Conservation (phyloP, 2,888 invertebrate species). For the Catocala fraxini region DNA sequence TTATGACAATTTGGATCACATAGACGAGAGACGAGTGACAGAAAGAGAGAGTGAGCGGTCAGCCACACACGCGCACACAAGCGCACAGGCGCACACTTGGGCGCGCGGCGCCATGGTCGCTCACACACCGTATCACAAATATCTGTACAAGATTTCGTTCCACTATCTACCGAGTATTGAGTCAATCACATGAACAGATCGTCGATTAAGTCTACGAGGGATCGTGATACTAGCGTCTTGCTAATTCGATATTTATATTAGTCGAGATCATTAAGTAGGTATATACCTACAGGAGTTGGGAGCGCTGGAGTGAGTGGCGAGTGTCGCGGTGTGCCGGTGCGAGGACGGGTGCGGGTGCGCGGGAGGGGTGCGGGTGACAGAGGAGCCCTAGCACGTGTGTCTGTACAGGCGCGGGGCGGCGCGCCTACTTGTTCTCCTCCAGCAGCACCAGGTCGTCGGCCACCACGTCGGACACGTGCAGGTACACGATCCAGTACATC, state of each 20-base stretch:
- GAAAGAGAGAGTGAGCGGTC: not conserved
- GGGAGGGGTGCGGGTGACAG: not conserved
- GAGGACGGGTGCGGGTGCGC: slow-evolving; percentile 15
- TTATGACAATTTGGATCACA: too few species aligned
- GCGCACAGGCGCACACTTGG: not conserved
- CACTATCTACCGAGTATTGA: slow-evolving; percentile 20
- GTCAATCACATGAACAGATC: slow-evolving; percentile 23
- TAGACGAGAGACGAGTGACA: too few species aligned
- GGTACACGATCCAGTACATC: slow-evolving; percentile 98
- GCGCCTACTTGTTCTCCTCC: slow-evolving; percentile 76
- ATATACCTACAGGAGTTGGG: slow-evolving; percentile 24
- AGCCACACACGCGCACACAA: not conserved
- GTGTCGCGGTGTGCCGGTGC: slow-evolving; percentile 12
- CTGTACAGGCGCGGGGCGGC: slow-evolving; percentile 8
- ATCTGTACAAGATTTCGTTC: slow-evolving; percentile 37
- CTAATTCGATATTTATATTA: slow-evolving; percentile 43
- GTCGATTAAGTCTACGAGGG: slow-evolving; percentile 38
- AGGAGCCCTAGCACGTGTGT: not conserved
- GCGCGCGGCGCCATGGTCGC: not conserved
- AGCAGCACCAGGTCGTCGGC: slow-evolving; percentile 95
- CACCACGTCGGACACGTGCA: slow-evolving; percentile 97
- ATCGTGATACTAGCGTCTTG: slow-evolving; percentile 50
- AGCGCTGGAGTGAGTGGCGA: not conserved
- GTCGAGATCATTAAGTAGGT: slow-evolving; percentile 36
- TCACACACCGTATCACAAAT: slow-evolving; percentile 25